A percentile compares a stretch with the other conserved stretches of the same genome.
These are phyloP conservation scores for Protobothrops mucrosquamatus DNA, from an alignment of 2,113 vertebrate species.

Conservation along the genomic window DNA sequence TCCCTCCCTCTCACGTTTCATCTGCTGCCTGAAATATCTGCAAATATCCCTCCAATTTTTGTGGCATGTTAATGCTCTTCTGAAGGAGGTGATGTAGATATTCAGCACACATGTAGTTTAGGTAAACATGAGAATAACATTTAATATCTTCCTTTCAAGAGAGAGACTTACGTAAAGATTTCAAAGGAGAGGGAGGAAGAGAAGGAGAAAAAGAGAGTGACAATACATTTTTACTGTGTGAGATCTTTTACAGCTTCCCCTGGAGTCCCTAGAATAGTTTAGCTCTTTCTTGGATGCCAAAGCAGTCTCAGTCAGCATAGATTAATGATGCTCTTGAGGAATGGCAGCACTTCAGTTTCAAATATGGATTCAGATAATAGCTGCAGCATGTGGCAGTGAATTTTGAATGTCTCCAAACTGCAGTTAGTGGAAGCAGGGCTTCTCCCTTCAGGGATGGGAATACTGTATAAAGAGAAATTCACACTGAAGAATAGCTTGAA, in stretches of 20 bases:
- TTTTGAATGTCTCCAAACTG: conserved; percentile 42
- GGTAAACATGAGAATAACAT: background rate
- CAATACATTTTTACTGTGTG: background rate
- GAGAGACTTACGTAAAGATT: background rate
- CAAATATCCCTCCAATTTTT: background rate
- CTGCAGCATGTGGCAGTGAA: conserved; percentile 36
- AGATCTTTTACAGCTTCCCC: conserved; percentile 9
- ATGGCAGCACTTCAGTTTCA: conserved; percentile 35
- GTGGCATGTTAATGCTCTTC: background rate
- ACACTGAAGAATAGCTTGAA: conserved; percentile 8
- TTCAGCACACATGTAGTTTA: background rate
- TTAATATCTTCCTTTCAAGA: background rate
- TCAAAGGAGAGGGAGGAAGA: background rate
- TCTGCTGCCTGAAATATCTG: background rate
- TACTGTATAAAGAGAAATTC: background rate
- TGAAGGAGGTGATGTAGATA: conserved; percentile 6
- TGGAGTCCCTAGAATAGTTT: conserved; percentile 31
- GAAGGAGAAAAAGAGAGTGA: background rate
- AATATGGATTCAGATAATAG: conserved; percentile 52
- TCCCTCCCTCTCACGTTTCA: background rate
- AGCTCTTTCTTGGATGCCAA: conserved; percentile 39
- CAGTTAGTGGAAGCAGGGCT: background rate
- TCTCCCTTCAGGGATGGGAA: conserved; percentile 14
- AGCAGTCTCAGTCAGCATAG: conserved; percentile 24
- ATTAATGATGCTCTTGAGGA: conserved; percentile 41